Percentiles rank a stretch among this genome's conserved stretches.
These are phyloP conservation scores for Trissonchulus latispiculum DNA, from an alignment of 2,888 invertebrate species.

Conservation along the genomic window DNA sequence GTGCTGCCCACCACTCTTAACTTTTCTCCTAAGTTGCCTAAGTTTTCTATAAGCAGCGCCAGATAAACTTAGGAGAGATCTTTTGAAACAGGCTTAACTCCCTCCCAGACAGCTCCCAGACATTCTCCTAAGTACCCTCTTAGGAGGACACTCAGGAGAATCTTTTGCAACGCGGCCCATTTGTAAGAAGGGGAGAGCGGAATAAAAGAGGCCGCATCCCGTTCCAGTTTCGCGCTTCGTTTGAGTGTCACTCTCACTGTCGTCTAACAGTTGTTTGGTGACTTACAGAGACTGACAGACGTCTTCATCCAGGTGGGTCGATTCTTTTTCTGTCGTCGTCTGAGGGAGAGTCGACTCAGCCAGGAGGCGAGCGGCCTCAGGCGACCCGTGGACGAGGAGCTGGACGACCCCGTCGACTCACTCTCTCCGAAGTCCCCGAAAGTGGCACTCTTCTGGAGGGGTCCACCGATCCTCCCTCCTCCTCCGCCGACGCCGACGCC, in stretches of 20 bases:
- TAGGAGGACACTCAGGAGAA: too few relatives aligned
- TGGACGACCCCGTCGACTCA: not conserved
- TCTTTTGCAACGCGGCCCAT: too few relatives aligned
- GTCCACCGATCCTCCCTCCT: not conserved
- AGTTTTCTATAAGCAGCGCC: too few relatives aligned
- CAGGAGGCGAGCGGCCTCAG: conserved; percentile 24
- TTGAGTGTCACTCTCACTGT: not conserved
- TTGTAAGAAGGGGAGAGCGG: too few relatives aligned
- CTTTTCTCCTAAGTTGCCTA: too few relatives aligned
- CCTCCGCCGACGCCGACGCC: not conserved
- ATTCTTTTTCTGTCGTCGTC: conserved; percentile 13
- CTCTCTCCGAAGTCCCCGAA: conserved; percentile 36
- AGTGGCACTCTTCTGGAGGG: conserved; percentile 33
- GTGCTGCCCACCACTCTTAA: too few relatives aligned
- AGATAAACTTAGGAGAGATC: too few relatives aligned
- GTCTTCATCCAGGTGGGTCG: conserved; percentile 30
- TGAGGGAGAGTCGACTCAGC: conserved; percentile 27
- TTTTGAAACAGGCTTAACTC: too few relatives aligned
- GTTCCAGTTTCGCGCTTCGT: too few relatives aligned
- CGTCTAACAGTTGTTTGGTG: not conserved
- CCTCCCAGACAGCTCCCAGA: too few relatives aligned
- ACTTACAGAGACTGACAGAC: conserved; percentile 38
- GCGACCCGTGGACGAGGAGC: not conserved
- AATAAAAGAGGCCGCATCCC: too few relatives aligned
- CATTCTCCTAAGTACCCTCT: too few relatives aligned